A percentile compares a stretch with the other conserved stretches of the same genome.
Conservation (phyloP, 2,113 vertebrate genomes). For the Lasiurus borealis region DNA sequence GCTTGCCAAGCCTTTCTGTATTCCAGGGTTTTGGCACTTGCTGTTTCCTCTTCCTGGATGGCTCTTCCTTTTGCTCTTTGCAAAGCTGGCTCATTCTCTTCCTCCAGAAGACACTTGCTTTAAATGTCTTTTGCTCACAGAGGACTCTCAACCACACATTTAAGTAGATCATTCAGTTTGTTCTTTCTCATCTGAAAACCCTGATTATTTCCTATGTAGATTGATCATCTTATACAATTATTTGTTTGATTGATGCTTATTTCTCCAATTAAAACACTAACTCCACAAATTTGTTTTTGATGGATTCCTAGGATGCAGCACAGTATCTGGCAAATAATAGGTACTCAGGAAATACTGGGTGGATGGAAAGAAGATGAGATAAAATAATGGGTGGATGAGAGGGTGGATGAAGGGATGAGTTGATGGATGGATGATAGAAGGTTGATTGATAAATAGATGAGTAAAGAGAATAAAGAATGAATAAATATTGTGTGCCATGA, state of each 20-base stretch:
- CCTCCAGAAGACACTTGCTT: conserved; percentile 45
- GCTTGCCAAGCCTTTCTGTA: conserved; percentile 67
- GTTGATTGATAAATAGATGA: background rate
- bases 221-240: background rate
- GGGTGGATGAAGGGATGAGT: background rate
- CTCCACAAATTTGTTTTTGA: background rate
- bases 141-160: conserved; percentile 1
- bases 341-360: background rate
- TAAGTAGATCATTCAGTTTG: background rate
- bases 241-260: conserved; percentile 24
- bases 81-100: conserved; percentile 67
- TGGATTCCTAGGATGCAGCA: background rate
- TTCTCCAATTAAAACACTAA: background rate
- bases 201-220: background rate
- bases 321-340: too few species aligned
- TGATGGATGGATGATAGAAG: background rate
- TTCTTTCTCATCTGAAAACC: background rate
- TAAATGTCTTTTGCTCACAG: conserved; percentile 54
- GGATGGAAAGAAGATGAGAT: background rate
- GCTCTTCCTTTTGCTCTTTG: conserved; percentile 74
- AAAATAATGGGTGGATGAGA: background rate
- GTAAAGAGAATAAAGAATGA: background rate
- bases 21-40: conserved; percentile 76
- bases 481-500: background rate
- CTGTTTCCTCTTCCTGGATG: conserved; percentile 72